Percentiles rank a stretch among this genome's conserved stretches.
These are phyloP conservation scores for Atherix ibis DNA, from an alignment of 2,888 invertebrate species.

Conservation along the genomic window DNA sequence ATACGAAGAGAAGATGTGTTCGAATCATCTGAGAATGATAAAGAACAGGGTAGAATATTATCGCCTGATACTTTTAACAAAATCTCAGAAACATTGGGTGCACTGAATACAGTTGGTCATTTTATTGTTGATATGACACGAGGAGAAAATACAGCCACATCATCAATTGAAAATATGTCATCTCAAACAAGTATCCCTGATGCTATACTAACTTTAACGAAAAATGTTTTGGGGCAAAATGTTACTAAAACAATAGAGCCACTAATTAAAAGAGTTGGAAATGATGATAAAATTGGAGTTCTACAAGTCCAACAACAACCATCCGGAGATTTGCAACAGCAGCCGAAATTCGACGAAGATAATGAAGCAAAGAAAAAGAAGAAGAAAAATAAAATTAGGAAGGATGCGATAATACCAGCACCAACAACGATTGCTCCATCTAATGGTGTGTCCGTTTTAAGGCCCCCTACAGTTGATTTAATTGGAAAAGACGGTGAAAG, in stretches of 20 bases:
- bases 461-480: too few relatives aligned
- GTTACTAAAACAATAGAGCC: conserved; percentile 70
- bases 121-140: conserved; percentile 70
- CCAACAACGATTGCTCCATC: conserved; percentile 34
- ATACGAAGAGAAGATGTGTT: neutral
- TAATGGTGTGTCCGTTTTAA: too few relatives aligned
- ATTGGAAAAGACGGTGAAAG: conserved; percentile 40
- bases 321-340: neutral
- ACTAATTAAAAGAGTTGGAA: conserved; percentile 36
- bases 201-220: conserved; percentile 64
- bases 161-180: conserved; percentile 15
- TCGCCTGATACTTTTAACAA: conserved; percentile 44
- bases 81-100: conserved; percentile 53
- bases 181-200: conserved; percentile 48
- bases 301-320: too few relatives aligned
- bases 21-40: conserved; percentile 19
- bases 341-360: too few relatives aligned
- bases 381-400: conserved; percentile 24
- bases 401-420: too few relatives aligned
- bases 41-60: conserved; percentile 33
- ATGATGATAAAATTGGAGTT: conserved; percentile 18
- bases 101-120: conserved; percentile 71
- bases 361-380: conserved; percentile 25
- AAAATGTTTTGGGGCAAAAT: conserved; percentile 57
- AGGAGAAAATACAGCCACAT: conserved; percentile 25